Evolutionary conservation across 2,113 vertebrate species (phyloP), one percentile per base, ranked within the genome.

Genomic region (Otocyon megalotis): DNA sequence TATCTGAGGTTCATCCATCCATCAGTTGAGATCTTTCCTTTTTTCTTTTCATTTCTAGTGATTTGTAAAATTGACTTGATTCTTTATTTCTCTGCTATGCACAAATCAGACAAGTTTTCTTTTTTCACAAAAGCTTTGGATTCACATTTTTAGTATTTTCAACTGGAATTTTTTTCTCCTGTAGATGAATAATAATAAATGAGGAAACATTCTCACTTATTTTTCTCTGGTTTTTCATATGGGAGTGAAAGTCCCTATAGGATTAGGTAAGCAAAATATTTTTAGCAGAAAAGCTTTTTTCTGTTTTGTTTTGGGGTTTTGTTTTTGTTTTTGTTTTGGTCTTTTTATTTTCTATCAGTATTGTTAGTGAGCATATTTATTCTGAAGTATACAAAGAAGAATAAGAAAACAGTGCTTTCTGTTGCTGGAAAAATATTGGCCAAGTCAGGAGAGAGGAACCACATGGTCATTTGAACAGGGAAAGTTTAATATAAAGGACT

Each of bases 1-100:
- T 72, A 62, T 20, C 32, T 93, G 63, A 80, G 74, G 26, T 8
- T 80, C 32, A 80, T 48, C 84, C 72, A 37, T 62, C 69, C 72
- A 37, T 62, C 69, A 81, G 1, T 60, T 93, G 32, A 84, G n/a
- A 60, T 4, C 14, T 58, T 86, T 58, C 14, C 17, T 69, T 95
- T 83, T 83, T 60, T 67, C 32, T 87, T 72, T 93, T 80, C 24
- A 43, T 91, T 93, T 97, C 54, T 65, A 96, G 30, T 89, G n/a
- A 16, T 90, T 76, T 95, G 48, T 89, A 96, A 96, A 74, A 85
- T 76, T 84, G 65, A 76, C 58, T 48, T 63, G 37, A 76, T 92
- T 95, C 16, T 85, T 74, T 56, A 17, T 67, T 88, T 65, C 43
- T 86, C 16, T 71, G 20, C 62, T 77, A 0, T 71, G 12, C 4